Conservation (phyloP, 1,140 invertebrate species). For the Apis florea region DNA sequence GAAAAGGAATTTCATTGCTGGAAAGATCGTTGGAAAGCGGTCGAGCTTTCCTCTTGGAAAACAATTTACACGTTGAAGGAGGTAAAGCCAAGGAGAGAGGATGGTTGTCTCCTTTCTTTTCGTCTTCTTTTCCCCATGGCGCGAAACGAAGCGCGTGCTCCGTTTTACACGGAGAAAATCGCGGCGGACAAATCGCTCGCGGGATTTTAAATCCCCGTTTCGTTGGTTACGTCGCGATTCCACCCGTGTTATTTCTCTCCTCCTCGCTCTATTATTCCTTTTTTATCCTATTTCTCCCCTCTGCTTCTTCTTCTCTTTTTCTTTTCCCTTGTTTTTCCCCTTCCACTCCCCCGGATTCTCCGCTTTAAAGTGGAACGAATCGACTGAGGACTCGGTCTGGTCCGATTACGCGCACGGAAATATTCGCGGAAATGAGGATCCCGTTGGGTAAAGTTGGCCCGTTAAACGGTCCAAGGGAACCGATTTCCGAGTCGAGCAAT, state of each 20-base stretch:
- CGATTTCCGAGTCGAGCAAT: slow-evolving; percentile 22
- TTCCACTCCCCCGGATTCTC: neutral
- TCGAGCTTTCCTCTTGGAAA: neutral
- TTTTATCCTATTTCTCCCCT: neutral
- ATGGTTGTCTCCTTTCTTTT: neutral
- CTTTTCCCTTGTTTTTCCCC: neutral
- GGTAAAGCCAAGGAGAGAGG: neutral
- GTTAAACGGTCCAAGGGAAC: slow-evolving; percentile 33
- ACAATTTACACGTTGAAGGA: neutral
- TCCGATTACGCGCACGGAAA: slow-evolving; percentile 34
- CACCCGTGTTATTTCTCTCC: neutral
- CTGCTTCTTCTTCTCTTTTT: too few species aligned
- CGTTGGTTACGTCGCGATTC: slow-evolving; percentile 7
- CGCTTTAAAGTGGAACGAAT: slow-evolving; percentile 18
- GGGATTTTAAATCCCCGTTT: slow-evolving; percentile 13
- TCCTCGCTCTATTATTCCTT: neutral
- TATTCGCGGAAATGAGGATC: slow-evolving; percentile 34
- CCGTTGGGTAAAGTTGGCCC: neutral
- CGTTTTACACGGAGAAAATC: neutral
- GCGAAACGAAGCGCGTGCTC: neutral
- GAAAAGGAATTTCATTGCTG: too few species aligned
- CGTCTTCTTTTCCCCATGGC: too few species aligned
- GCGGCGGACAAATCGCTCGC: slow-evolving; percentile 2
- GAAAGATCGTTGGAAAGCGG: too few species aligned
- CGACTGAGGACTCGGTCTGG: neutral